Evolutionary conservation across 2,888 invertebrate species (phyloP).

Genomic region (Tenthredo scrophulariae): DNA sequence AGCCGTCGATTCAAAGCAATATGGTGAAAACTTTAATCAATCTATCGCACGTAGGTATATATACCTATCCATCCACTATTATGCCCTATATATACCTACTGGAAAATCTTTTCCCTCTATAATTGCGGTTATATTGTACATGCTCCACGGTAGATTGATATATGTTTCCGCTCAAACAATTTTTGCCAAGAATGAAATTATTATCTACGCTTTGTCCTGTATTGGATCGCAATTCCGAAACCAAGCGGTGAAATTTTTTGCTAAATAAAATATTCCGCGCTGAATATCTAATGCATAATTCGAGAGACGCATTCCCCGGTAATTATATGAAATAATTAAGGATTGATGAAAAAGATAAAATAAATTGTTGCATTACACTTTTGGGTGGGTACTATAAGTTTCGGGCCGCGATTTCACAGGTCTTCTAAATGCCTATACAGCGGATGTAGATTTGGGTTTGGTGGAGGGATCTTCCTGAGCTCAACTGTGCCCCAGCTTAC

Average conservation of each 20-base stretch:
- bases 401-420: neutral
- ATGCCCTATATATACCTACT: too few relatives aligned
- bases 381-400: neutral
- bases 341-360: too few relatives aligned
- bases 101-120: neutral
- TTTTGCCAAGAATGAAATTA: neutral
- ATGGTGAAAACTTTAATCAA: neutral
- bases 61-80: neutral
- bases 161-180: slow-evolving; percentile 6
- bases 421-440: slow-evolving; percentile 1
- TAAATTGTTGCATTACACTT: neutral
- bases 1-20: neutral
- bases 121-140: slow-evolving; percentile 12
- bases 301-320: too few relatives aligned
- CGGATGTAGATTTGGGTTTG: neutral
- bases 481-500: slow-evolving; percentile 19
- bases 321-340: too few relatives aligned
- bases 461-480: slow-evolving; percentile 18
- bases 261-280: neutral
- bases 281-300: neutral
- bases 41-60: neutral
- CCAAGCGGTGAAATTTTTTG: neutral
- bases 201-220: neutral
- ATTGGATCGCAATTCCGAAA: neutral
- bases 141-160: slow-evolving; percentile 12